Conservation (phyloP, 2,797 vertebrate species). For the Danio choprae region DNA sequence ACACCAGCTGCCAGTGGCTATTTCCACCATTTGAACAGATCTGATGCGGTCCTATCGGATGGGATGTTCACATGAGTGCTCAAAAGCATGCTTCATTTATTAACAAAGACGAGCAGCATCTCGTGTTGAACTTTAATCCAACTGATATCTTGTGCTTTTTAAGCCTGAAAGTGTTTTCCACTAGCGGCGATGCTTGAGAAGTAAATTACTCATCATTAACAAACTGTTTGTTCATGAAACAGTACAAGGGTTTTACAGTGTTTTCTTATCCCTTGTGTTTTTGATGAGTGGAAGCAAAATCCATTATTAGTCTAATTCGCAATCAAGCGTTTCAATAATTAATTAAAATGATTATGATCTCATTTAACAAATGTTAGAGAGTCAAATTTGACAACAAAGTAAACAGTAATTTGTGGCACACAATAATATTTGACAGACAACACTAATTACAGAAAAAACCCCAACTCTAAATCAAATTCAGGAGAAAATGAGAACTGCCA, state of each 20-base stretch:
- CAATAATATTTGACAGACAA: no score
- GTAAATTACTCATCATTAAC: neutral
- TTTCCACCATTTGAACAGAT: constrained; percentile 38
- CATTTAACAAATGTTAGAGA: neutral
- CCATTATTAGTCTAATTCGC: neutral
- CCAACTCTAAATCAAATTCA: no score
- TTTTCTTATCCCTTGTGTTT: neutral
- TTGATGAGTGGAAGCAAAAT: neutral
- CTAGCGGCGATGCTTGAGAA: neutral
- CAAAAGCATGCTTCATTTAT: constrained; percentile 11
- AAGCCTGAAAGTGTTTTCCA: neutral
- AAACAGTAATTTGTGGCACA: neutral
- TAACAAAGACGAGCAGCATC: constrained; percentile 11
- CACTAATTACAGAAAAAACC: no score
- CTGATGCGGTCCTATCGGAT: neutral
- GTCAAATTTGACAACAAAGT: neutral
- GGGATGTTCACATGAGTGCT: constrained; percentile 30
- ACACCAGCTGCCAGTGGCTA: constrained; percentile 48
- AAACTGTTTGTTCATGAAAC: constrained; percentile 1
- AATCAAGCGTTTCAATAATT: neutral
- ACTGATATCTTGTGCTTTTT: neutral
- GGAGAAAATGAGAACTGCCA: no score
- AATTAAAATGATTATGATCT: constrained; percentile 36
- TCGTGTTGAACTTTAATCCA: constrained; percentile 10
- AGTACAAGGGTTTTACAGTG: neutral